These are phyloP conservation scores for Amphipoea oculea DNA, from an alignment of 2,888 invertebrate genomes.

Conservation along the genomic window DNA sequence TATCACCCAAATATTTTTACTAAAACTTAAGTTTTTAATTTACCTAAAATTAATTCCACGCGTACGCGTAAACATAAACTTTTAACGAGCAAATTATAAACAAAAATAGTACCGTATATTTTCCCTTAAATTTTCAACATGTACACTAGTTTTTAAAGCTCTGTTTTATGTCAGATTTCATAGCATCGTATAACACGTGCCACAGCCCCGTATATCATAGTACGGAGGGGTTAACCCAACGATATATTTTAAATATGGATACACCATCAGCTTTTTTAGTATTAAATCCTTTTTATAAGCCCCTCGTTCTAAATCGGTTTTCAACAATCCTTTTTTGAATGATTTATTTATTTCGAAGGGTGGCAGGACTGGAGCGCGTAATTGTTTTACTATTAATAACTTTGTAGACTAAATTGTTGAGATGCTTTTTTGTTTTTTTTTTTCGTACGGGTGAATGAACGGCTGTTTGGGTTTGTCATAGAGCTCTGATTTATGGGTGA, in stretches of 20 bases:
- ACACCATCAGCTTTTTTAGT: constrained; percentile 75
- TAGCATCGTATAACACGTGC: constrained; percentile 82
- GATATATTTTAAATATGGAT: constrained; percentile 83
- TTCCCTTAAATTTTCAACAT: constrained; percentile 30
- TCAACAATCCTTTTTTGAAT: constrained; percentile 80
- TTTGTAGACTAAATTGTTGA: constrained; percentile 46
- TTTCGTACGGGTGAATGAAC: constrained; percentile 55
- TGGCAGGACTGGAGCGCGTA: constrained; percentile 46
- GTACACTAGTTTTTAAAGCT: constrained; percentile 58
- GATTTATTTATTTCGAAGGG: constrained; percentile 76
- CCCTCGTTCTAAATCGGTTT: constrained; percentile 80
- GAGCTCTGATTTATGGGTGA: constrained; percentile 28
- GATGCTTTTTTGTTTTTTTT: constrained; percentile 39
- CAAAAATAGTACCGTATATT: constrained; percentile 37
- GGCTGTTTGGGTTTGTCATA: constrained; percentile 23
- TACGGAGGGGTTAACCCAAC: constrained; percentile 80
- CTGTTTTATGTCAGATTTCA: constrained; percentile 82
- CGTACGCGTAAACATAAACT: constrained; percentile 44
- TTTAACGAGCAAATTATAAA: constrained; percentile 74
- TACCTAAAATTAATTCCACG: constrained; percentile 29
- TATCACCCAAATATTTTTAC: background rate
- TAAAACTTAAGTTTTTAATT: constrained; percentile 6
- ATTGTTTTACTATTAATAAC: constrained; percentile 64
- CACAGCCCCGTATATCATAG: constrained; percentile 78
- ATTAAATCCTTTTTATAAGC: constrained; percentile 82